A percentile compares a stretch with the other conserved stretches of the same genome.
Evolutionary conservation across 2,113 vertebrate species (phyloP).

Genomic region (Romanogobio albipinnatus): DNA sequence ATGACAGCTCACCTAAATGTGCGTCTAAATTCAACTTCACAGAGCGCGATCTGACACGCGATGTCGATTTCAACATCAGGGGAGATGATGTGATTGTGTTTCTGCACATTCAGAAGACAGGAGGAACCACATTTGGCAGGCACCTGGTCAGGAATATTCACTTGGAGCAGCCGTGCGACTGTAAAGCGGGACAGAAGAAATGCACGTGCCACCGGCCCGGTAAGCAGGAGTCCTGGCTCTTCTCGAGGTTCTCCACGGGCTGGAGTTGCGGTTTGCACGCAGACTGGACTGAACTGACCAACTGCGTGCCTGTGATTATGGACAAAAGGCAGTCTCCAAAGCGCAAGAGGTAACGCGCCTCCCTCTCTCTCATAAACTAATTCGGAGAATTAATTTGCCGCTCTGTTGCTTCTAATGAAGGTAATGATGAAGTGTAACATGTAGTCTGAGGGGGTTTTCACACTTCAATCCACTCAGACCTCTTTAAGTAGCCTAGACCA

Average conservation of each 20-base stretch:
- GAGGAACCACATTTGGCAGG: constrained; percentile 94
- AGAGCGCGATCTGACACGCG: constrained; percentile 84
- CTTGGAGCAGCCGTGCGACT: constrained; percentile 93
- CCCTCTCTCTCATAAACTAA: neutral
- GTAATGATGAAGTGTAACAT: constrained; percentile 29
- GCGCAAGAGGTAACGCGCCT: constrained; percentile 72
- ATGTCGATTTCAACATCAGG: constrained; percentile 90
- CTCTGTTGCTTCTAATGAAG: constrained; percentile 36
- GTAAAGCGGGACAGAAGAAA: constrained; percentile 95
- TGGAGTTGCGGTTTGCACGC: constrained; percentile 94
- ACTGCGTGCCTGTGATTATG: constrained; percentile 93
- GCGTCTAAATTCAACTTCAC: constrained; percentile 86
- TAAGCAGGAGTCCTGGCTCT: constrained; percentile 93
- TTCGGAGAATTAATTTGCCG: constrained; percentile 22
- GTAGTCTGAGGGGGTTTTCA: constrained; percentile 11
- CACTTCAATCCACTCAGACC: constrained; percentile 5
- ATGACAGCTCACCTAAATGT: constrained; percentile 73
- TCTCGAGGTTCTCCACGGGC: constrained; percentile 91
- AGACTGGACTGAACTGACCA: constrained; percentile 93
- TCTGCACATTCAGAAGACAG: constrained; percentile 97
- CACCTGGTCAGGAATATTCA: constrained; percentile 97
- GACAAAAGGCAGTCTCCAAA: constrained; percentile 85
- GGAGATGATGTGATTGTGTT: constrained; percentile 96
- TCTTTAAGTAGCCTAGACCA: neutral
- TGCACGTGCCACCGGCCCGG: constrained; percentile 94